These are phyloP conservation scores for Malacoraja senta DNA, from an alignment of 2,797 vertebrate genomes.

Conservation along the genomic window DNA sequence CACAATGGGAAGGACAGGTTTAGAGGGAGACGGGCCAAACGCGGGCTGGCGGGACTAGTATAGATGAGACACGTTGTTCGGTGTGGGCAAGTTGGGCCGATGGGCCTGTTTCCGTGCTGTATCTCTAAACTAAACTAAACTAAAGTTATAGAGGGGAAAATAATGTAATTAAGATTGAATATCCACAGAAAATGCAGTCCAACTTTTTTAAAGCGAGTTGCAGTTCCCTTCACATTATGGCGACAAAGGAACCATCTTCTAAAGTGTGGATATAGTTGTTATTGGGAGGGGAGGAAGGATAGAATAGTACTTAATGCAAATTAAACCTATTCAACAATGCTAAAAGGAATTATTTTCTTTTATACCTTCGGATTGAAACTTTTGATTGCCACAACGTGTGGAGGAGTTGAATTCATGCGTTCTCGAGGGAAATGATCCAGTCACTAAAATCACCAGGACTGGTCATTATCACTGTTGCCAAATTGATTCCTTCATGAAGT, in stretches of 20 bases:
- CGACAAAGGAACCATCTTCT: neutral
- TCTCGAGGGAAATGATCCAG: neutral
- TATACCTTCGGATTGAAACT: neutral
- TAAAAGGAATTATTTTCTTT: neutral
- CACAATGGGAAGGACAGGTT: too few relatives aligned
- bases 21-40: too few relatives aligned
- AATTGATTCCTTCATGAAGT: neutral
- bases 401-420: conserved; percentile 19
- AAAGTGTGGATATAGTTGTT: neutral
- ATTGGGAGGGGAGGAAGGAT: neutral
- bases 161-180: neutral
- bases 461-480: neutral
- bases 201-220: neutral
- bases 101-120: too few relatives aligned
- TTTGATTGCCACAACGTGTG: neutral
- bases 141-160: too few relatives aligned
- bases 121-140: too few relatives aligned
- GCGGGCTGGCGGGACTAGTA: too few relatives aligned
- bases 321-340: conserved; percentile 14
- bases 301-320: neutral
- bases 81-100: too few relatives aligned
- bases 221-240: neutral
- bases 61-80: too few relatives aligned
- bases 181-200: neutral
- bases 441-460: neutral